A percentile compares a stretch with the other conserved stretches of the same genome.
Conservation (phyloP, 2,797 vertebrate species). For the Rhabdomys pumilio region DNA sequence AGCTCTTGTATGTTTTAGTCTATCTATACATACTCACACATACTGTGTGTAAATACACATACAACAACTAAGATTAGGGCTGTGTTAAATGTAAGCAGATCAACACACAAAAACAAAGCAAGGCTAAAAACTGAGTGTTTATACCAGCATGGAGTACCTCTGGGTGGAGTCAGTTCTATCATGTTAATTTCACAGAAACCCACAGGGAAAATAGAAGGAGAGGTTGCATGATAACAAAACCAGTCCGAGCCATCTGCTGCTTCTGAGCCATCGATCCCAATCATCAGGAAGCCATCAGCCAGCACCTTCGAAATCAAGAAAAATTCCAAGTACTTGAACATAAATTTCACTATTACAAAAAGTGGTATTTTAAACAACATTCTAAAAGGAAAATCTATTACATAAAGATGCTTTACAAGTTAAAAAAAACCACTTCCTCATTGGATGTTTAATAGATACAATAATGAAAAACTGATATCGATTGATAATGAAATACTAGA, state of each 20-base stretch:
- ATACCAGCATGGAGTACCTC: slow-evolving; percentile 91
- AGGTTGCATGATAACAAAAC: slow-evolving; percentile 99
- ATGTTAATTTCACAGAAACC: slow-evolving; percentile 99
- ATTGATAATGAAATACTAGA: neutral
- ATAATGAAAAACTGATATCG: neutral
- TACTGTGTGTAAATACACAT: neutral
- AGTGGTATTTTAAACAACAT: slow-evolving; percentile 19
- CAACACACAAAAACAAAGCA: slow-evolving; percentile 69
- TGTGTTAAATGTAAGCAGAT: slow-evolving; percentile 57
- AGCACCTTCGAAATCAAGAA: slow-evolving; percentile 93
- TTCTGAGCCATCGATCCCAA: slow-evolving; percentile 99
- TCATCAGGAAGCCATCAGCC: slow-evolving; percentile 99
- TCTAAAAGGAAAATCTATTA: slow-evolving; percentile 56
- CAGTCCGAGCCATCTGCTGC: slow-evolving; percentile 99
- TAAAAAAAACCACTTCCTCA: slow-evolving; percentile 45
- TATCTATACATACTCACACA: neutral
- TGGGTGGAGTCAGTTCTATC: slow-evolving; percentile 98
- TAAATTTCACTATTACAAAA: slow-evolving; percentile 77
- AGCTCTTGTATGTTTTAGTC: neutral
- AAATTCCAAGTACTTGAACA: slow-evolving; percentile 81
- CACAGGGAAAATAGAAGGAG: slow-evolving; percentile 98
- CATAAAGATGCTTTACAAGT: slow-evolving; percentile 27
- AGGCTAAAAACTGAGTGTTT: slow-evolving; percentile 49
- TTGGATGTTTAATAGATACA: neutral
- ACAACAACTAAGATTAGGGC: slow-evolving; percentile 55